Conservation (phyloP, 2,888 invertebrate species). For the Dioctria linearis region DNA sequence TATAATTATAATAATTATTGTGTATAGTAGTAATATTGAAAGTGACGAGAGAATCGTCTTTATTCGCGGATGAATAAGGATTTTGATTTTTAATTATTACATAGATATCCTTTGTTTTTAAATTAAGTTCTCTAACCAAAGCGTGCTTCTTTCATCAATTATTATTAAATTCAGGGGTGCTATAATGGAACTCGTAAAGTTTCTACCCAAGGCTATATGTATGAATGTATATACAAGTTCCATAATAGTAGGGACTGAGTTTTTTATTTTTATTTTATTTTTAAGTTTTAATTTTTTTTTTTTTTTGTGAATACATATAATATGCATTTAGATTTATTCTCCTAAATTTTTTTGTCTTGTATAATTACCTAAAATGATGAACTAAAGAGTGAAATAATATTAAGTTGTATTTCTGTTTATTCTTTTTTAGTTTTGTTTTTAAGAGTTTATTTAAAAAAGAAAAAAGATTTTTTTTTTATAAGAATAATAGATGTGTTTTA, state of each 20-base stretch:
- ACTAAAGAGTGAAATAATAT: conserved; percentile 36
- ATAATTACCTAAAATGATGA: conserved; percentile 15
- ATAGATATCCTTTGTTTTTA: background rate
- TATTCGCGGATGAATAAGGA: background rate
- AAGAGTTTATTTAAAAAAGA: conserved; percentile 26
- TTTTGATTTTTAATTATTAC: background rate
- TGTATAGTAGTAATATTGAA: background rate
- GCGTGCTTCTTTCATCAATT: conserved; percentile 19
- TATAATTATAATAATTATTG: background rate
- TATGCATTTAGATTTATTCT: conserved; percentile 10
- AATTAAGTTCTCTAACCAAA: conserved; percentile 30
- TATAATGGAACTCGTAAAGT: no score
- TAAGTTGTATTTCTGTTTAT: conserved; percentile 18
- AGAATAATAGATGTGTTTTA: no score
- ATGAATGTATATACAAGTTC: no score
- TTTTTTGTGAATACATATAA: conserved; percentile 29
- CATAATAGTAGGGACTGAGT: background rate
- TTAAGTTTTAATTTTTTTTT: background rate
- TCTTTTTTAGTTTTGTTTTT: conserved; percentile 33
- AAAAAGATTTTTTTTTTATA: no score
- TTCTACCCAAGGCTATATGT: no score
- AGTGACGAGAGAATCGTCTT: background rate
- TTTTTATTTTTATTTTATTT: background rate
- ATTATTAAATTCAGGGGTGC: conserved; percentile 7
- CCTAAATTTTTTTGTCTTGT: background rate